Base-by-base conservation (phyloP, 2,113 vertebrate species). In the Propithecus coquereli region DNA sequence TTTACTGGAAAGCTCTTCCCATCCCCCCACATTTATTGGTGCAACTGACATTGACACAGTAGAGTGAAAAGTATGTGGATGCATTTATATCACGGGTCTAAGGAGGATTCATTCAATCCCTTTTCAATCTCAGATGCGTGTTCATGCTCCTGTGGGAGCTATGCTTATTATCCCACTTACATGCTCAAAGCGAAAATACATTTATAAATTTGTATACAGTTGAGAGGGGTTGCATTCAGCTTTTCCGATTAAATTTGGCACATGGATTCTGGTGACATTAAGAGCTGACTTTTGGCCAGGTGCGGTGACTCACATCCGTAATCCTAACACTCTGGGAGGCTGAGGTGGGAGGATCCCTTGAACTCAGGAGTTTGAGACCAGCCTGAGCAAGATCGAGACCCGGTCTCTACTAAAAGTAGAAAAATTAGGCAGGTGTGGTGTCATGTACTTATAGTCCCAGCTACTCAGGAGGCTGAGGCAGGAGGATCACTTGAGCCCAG, bases 111-210 rank as follows among this genome's bases (percentile, higher is more conserved):
- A 79, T 87, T 90, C 74, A 91, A 96, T 80, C 93, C 79, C 87
- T 76, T 91, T 66, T 81, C 97, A 97, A 83, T 83, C 91, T 88
- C 91, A 96, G 95, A 97, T 0, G 8, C 5, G 11, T 8, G 83
- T 74, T 95, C 97, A 40, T 83, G 65, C 97, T 91, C 94, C n/a
- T 0, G 57, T 81, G 94, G 90, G 96, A 91, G 92, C 70, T 88
- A 86, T 93, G 95, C 59, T 85, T 94, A 68, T 92, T 90, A 88
- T 74, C 95, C 13, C 20, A 93, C 63, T 94, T 76, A 84, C 14
- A 22, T 8, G 71, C 85, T 88, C 73, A 85, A 81, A 79, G 87
- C 45, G 52, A 93, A 97, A 86, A 94, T 25, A 94, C 70, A 87
- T 77, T 92, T 90, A 65, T 65, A 76, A 20, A 85, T 81, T 85